Evolutionary conservation across 2,113 vertebrate species (phyloP), one percentile per base, ranked within the genome.

Genomic region (Muntiacus reevesi): DNA sequence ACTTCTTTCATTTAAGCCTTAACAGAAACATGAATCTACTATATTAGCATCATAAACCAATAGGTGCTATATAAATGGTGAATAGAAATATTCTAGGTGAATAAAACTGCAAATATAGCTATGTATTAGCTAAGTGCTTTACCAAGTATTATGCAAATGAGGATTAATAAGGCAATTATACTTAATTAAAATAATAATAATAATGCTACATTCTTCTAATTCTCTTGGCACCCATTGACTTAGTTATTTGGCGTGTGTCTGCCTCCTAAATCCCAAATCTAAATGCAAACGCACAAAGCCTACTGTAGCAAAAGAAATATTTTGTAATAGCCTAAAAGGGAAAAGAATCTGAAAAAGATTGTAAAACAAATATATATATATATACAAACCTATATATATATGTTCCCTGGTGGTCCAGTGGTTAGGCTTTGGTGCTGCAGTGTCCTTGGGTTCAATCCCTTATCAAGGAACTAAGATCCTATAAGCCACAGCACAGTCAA

Each of bases 11-110:
- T 96, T 97, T 98, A 98, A 95, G 94, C 89, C 55, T 96, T 97
- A 98, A 91, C 94, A 97, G 98, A 98, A 97, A 94, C 98, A 97
- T 98, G 98, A 98, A 98, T 98, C 98, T 98, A 98, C 95, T 98
- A 97, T 98, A 98, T 97, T 97, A 97, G 85, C 83, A 96, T 96
- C 97, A 97, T 98, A 98, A 98, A 98, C 97, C 97, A 98, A 93
- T 97, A 96, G 97, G 95, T 97, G 96, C 93, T 97, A 59, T 89
- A 89, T 98, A 98, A 98, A 92, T 95, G 98, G 97, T 98, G 97
- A 96, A 95, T 74, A 97, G 95, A 97, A 98, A 96, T 96, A 98
- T 97, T 98, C 97, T 83, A 43, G 90, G 71, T 84, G 93, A 96
- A 97, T 96, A 96, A 98, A 97, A 94, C 95, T 92, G 76, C 91